These are phyloP conservation scores for Drosophila aff. DNA, from an alignment of 1,140 invertebrate genomes.

Conservation along the genomic window DNA sequence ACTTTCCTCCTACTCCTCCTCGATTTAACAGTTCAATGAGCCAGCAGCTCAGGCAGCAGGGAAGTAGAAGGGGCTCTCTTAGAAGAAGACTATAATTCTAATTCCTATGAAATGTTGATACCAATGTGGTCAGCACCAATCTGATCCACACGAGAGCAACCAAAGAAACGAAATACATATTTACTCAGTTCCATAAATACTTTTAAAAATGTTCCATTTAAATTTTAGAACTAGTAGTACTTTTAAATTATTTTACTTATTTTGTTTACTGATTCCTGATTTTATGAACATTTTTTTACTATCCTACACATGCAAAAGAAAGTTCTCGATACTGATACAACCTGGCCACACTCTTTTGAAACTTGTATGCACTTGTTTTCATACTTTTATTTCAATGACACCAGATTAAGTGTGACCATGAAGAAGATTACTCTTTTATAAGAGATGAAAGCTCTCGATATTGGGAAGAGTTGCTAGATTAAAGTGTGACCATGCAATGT, in stretches of 20 bases:
- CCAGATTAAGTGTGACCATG: background rate
- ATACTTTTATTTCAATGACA: background rate
- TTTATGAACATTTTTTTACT: background rate
- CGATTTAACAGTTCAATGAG: slow-evolving; percentile 23
- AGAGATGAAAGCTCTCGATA: background rate
- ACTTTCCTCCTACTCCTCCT: background rate
- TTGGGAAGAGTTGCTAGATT: background rate
- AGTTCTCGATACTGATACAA: background rate
- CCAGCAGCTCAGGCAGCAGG: slow-evolving; percentile 9
- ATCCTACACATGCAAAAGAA: background rate
- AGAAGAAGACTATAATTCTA: background rate
- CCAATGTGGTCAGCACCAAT: background rate
- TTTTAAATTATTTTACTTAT: too few species aligned
- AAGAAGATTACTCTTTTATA: too few species aligned
- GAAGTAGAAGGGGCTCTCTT: background rate
- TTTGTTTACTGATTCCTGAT: background rate
- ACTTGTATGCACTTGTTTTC: background rate
- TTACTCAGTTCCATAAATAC: background rate
- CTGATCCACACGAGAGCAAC: background rate
- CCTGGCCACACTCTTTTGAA: background rate
- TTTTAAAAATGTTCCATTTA: background rate
- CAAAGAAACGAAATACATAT: too few species aligned
- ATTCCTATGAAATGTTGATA: background rate
- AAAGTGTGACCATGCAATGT: background rate
- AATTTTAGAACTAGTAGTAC: too few species aligned